Conservation (phyloP, 1,140 invertebrate genomes). For the Cydia amplana region DNA sequence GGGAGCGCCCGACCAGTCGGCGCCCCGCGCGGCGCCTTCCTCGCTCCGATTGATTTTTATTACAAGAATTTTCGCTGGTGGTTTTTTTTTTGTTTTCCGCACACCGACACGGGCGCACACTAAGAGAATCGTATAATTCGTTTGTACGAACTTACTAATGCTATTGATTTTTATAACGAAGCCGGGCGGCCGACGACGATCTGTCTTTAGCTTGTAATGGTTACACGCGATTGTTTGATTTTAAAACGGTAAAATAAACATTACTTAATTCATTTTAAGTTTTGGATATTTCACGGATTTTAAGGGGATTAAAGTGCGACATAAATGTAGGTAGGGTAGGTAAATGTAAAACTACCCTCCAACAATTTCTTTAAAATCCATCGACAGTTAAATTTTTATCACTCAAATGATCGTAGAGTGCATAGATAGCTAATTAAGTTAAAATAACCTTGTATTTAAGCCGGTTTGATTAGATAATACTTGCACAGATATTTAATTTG, state of each 20-base stretch:
- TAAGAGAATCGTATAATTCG: slow-evolving; percentile 72
- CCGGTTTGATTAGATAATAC: no score
- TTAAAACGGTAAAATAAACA: not conserved
- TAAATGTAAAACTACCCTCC: not conserved
- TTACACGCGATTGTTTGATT: not conserved
- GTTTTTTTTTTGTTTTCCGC: slow-evolving; percentile 73
- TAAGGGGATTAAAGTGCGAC: not conserved
- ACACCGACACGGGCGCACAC: slow-evolving; percentile 70
- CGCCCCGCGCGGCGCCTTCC: slow-evolving; percentile 72
- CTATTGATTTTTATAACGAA: slow-evolving; percentile 77
- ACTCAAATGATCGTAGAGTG: no score
- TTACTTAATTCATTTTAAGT: not conserved
- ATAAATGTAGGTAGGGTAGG: not conserved
- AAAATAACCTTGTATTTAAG: no score
- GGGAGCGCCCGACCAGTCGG: slow-evolving; percentile 61
- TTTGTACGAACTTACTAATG: slow-evolving; percentile 77
- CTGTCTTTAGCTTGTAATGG: slow-evolving; percentile 1
- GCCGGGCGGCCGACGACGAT: slow-evolving; percentile 35
- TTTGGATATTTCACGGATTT: not conserved
- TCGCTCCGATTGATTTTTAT: slow-evolving; percentile 80
- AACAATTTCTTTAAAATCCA: not conserved
- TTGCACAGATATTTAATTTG: no score
- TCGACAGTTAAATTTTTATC: no score
- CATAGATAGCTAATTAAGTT: no score
- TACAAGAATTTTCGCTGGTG: slow-evolving; percentile 78